Conservation (phyloP, 2,797 vertebrate species). For the Alauda arvensis region DNA sequence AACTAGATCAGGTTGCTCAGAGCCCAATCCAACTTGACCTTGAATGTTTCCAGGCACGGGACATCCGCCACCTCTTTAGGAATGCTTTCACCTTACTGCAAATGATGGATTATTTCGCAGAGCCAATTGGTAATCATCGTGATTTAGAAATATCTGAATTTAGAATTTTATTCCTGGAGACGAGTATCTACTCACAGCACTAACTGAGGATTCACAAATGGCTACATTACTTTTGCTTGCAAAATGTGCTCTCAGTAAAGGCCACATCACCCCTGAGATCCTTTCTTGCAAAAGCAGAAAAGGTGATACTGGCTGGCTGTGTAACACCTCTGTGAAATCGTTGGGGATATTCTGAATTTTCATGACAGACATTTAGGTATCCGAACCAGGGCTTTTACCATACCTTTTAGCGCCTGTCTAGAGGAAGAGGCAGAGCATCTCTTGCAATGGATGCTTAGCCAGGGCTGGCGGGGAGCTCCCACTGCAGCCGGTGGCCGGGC, state of each 20-base stretch:
- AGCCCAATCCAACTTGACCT: not conserved
- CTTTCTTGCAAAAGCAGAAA: not conserved
- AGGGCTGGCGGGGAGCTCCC: too few species aligned
- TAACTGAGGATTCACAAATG: not conserved
- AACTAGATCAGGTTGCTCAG: not conserved
- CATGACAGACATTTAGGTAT: not conserved
- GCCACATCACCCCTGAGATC: not conserved
- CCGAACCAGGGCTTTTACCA: not conserved
- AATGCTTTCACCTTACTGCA: not conserved
- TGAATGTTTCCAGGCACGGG: not conserved
- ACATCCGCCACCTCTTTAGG: not conserved
- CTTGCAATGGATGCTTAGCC: not conserved
- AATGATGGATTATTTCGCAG: conserved; percentile 14
- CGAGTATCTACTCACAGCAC: not conserved
- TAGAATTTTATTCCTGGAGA: not conserved
- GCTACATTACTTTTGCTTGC: not conserved
- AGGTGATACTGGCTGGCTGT: not conserved
- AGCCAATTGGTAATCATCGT: not conserved
- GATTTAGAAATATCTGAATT: not conserved
- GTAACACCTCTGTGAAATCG: not conserved
- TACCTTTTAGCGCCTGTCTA: not conserved
- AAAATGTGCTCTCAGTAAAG: not conserved
- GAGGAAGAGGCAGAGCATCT: not conserved
- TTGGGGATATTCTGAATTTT: not conserved
- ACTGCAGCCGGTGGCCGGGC: not conserved